phyloP scores from a whole-genome alignment of 2,797 vertebrate species.

The Capromys pilorides region DNA sequence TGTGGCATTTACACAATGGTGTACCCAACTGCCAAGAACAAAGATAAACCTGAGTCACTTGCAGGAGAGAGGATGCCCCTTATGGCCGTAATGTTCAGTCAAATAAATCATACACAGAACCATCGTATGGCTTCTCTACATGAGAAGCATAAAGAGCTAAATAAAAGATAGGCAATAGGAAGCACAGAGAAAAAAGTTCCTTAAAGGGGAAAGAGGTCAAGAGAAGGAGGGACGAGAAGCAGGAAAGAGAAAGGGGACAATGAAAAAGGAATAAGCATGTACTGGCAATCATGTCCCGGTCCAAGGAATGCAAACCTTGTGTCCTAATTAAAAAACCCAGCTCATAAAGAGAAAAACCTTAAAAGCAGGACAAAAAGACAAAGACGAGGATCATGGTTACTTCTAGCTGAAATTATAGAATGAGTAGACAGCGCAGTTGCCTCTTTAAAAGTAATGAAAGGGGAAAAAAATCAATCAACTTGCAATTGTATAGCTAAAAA shows the following conservation, averaged over 20 bases:
- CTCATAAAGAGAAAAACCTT: not conserved
- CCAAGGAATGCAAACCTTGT: not conserved
- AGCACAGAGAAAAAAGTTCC: not conserved
- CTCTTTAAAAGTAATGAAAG: not conserved
- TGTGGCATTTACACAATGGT: not conserved
- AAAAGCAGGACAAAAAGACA: not conserved
- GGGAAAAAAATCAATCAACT: not conserved
- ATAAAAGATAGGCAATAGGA: not conserved
- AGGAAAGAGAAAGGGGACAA: not conserved
- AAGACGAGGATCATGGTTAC: not conserved
- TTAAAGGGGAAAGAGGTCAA: not conserved
- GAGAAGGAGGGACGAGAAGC: not conserved
- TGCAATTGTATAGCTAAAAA: not conserved
- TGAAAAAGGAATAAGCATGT: not conserved
- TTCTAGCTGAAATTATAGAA: not conserved
- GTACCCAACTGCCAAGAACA: not conserved
- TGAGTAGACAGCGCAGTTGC: not conserved
- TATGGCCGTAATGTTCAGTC: not conserved
- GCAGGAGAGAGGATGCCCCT: not conserved
- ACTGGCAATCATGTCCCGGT: no score
- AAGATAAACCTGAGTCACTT: not conserved
- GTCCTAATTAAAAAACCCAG: not conserved
- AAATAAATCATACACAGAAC: not conserved
- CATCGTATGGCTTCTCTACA: not conserved
- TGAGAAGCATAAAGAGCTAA: not conserved